A percentile compares a stretch with the other conserved stretches of the same genome.
Evolutionary conservation across 2,797 vertebrate genomes (phyloP).

Genomic region (Lophotriccus pileatus): DNA sequence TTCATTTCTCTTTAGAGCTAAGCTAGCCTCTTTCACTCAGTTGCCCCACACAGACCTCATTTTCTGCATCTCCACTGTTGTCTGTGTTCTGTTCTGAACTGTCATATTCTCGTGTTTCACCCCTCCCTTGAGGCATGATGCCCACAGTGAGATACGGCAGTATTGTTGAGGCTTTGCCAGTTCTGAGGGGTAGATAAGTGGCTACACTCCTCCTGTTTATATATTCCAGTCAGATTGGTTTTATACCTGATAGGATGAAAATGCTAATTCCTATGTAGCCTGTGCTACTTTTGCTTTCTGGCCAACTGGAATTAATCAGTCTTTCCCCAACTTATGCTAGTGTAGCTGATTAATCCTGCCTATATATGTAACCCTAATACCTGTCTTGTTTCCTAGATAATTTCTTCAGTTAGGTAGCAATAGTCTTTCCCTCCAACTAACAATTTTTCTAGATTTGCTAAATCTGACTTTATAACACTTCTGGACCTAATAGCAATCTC

Average conservation of each 20-base stretch:
- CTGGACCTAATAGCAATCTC: neutral
- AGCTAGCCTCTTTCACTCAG: neutral
- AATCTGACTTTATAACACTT: neutral
- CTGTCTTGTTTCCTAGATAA: neutral
- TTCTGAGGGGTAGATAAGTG: neutral
- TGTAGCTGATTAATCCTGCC: neutral
- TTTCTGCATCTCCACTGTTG: neutral
- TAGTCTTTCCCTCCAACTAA: neutral
- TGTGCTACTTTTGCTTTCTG: neutral
- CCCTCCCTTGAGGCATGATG: neutral
- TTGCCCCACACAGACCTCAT: neutral
- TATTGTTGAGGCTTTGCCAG: neutral
- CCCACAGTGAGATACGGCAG: neutral
- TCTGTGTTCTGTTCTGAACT: neutral
- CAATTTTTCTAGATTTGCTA: neutral
- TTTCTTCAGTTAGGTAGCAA: neutral
- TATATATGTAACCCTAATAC: fast-evolving
- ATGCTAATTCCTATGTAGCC: neutral
- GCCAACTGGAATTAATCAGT: neutral
- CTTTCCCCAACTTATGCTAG: fast-evolving
- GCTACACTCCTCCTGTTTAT: neutral
- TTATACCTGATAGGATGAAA: neutral
- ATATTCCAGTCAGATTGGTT: fast-evolving
- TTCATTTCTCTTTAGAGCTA: neutral
- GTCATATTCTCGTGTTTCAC: neutral